A percentile compares a stretch with the other conserved stretches of the same genome.
Conservation (phyloP, 1,140 invertebrate species). For the Lordiphosa collinella region DNA sequence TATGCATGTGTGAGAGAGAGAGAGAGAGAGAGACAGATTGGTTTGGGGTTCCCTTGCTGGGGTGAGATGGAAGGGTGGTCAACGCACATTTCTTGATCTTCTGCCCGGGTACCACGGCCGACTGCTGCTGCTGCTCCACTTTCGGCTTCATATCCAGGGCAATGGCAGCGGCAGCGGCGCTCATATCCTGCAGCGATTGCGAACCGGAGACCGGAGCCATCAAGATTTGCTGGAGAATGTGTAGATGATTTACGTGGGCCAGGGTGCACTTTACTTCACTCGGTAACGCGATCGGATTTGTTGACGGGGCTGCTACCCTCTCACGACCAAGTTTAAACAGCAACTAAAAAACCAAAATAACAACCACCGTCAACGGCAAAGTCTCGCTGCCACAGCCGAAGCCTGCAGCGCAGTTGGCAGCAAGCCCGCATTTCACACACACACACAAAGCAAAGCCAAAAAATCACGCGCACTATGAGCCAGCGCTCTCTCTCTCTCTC, state of each 20-base stretch:
- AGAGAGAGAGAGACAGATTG: conserved; percentile 3
- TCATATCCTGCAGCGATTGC: conserved; percentile 64
- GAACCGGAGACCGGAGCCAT: conserved; percentile 50
- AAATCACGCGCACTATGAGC: conserved; percentile 60
- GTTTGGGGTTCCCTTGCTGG: background rate
- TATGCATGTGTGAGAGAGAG: background rate
- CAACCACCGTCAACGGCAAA: conserved; percentile 62
- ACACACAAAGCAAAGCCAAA: conserved; percentile 53
- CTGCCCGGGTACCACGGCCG: conserved; percentile 38
- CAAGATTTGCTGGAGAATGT: conserved; percentile 45
- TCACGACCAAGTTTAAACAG: conserved; percentile 79
- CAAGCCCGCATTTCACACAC: conserved; percentile 62
- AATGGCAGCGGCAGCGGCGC: conserved; percentile 61
- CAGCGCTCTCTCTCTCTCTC: conserved; percentile 21
- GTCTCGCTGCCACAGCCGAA: conserved; percentile 45
- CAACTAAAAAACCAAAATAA: conserved; percentile 76
- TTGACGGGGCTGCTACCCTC: conserved; percentile 67
- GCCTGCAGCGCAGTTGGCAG: conserved; percentile 50
- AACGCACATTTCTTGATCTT: conserved; percentile 76
- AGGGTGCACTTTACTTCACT: background rate
- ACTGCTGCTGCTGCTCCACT: conserved; percentile 21
- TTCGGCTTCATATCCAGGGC: conserved; percentile 68
- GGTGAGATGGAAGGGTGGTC: background rate
- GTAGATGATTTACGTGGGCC: conserved; percentile 1
- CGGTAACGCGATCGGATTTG: conserved; percentile 15